Base-by-base conservation (phyloP, 2,113 vertebrate species). In the Centropristis striata region DNA sequence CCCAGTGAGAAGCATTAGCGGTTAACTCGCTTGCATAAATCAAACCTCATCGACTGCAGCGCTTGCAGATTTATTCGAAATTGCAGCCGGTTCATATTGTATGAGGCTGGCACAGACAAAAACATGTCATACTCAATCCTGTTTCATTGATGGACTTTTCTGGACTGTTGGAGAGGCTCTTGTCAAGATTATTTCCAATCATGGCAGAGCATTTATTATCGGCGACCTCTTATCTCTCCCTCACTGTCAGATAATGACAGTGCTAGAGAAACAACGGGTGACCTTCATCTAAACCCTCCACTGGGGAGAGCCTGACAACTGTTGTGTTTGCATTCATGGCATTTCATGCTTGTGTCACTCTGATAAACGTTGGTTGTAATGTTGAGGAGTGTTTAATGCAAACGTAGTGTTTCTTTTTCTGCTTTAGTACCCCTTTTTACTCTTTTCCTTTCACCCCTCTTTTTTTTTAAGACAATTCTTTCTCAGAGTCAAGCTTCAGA, bases 131-230 rank as follows among this genome's bases (percentile, higher is more conserved):
- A 27, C 59, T 84, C 51, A 51, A 81, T 81, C 69, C 61, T 20
- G 53, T 63, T 82, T 51, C 66, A 32, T 25, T 74, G 73, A 86
- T 64, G 32, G 85, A 80, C 69, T 47, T 83, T 68, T 78, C 72
- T 41, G 47, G 69, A 65, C 60, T 1, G 18, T 71, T 75, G 67
- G 63, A 90, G 86, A 90, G 84, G 70, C 84, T 78, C 82, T 90
- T 86, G 87, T 88, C 77, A 75, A 87, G 86, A 85, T 87, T 81
- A 85, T 90, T 90, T 90, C 81, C 81, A 87, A 85, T 90, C 85
- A 85, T 15, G 59, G 75, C 0, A n/a, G 39, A 72, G 69, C 85
- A 74, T 88, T 93, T 88, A 86, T 88, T 88, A 80, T 81, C 50
- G 5, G 64, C 59, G 32, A 71, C 80, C 82, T 67, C 79, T 85